A percentile compares a stretch with the other conserved stretches of the same genome.
These are phyloP conservation scores for Lithobates pipiens DNA, from an alignment of 2,797 vertebrate species.

Conservation along the genomic window DNA sequence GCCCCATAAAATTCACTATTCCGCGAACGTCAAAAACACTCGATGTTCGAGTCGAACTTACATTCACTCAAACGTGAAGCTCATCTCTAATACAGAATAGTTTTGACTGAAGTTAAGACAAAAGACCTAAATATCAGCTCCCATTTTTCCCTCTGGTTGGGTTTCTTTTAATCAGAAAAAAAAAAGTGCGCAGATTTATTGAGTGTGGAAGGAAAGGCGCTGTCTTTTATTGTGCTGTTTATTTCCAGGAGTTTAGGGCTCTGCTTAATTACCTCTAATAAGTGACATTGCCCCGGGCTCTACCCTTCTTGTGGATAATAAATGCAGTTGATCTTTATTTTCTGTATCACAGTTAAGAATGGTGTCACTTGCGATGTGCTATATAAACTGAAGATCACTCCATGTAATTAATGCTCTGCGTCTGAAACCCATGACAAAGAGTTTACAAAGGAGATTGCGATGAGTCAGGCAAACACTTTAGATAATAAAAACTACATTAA, in stretches of 20 bases:
- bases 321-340: conserved; percentile 9
- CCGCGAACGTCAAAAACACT: too few relatives aligned
- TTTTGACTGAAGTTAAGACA: background rate
- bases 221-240: conserved; percentile 1
- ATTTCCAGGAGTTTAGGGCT: background rate
- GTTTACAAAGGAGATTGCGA: background rate
- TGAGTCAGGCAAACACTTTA: background rate
- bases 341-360: conserved; percentile 5
- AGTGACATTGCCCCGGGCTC: background rate
- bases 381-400: conserved; percentile 12
- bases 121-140: background rate
- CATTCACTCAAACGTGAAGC: too few relatives aligned
- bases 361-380: conserved; percentile 11
- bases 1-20: too few relatives aligned
- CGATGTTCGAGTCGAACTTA: too few relatives aligned
- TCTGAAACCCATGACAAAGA: background rate
- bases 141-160: background rate
- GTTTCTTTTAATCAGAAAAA: background rate
- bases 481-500: background rate
- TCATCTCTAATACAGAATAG: too few relatives aligned
- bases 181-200: background rate
- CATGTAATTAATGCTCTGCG: background rate
- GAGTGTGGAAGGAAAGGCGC: background rate
- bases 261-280: conserved; percentile 44
- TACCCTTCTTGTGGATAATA: background rate